Evolutionary conservation across 92 coral and sea anemone species (phyloP).

Genomic region (Virgularia gustaviana): DNA sequence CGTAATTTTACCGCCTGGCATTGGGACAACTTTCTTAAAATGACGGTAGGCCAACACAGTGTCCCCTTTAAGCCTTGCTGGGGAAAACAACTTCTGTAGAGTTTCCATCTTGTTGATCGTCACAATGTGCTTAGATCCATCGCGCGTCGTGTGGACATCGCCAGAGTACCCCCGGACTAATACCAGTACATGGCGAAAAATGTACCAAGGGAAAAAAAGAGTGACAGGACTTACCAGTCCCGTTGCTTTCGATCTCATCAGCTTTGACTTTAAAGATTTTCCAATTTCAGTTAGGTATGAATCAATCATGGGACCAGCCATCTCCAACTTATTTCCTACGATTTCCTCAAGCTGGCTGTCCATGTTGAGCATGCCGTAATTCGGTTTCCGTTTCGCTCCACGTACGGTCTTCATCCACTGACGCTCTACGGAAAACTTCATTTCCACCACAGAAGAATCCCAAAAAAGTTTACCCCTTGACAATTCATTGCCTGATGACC

Average conservation of each 20-base stretch:
- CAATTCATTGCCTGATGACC: conserved; percentile 14
- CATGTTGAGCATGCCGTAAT: conserved; percentile 60
- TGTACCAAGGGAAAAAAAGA: conserved; percentile 60
- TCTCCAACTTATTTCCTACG: conserved; percentile 62
- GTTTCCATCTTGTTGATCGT: conserved; percentile 52
- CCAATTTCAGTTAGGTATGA: conserved; percentile 58
- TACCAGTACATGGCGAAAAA: conserved; percentile 49
- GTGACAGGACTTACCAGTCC: conserved; percentile 54
- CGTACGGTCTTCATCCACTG: conserved; percentile 56
- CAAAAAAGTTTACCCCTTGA: conserved; percentile 48
- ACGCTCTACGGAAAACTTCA: conserved; percentile 51
- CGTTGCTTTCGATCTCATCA: conserved; percentile 53
- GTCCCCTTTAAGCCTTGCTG: conserved; percentile 53
- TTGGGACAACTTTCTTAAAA: conserved; percentile 46
- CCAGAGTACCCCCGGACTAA: conserved; percentile 35
- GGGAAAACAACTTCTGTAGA: conserved; percentile 53
- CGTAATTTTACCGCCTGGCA: conserved; percentile 25
- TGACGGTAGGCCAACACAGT: conserved; percentile 46
- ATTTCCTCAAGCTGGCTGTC: conserved; percentile 52
- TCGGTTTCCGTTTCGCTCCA: conserved; percentile 45
- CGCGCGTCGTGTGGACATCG: conserved; percentile 35
- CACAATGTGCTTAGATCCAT: conserved; percentile 46
- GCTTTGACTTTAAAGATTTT: conserved; percentile 44
- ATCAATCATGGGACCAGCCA: conserved; percentile 64
- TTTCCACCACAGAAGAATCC: conserved; percentile 45